Conservation (phyloP, 1,140 invertebrate species). For the Andrena cerasifolii region DNA sequence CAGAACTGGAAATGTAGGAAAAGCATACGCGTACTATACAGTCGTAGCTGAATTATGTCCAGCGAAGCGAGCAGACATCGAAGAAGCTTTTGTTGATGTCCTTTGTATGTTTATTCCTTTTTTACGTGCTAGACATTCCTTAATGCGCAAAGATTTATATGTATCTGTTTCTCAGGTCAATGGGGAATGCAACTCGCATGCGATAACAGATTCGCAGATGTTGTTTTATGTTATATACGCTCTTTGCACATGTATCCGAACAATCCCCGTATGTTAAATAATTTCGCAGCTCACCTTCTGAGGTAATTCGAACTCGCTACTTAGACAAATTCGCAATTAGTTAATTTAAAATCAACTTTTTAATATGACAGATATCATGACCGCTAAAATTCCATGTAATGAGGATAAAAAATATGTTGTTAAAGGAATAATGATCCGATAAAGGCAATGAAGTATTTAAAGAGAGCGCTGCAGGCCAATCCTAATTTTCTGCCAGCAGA, state of each 20-base stretch:
- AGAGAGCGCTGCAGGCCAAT: slow-evolving; percentile 63
- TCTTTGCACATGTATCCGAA: slow-evolving; percentile 72
- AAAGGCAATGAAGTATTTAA: slow-evolving; percentile 71
- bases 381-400: slow-evolving; percentile 51
- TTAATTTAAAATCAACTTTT: slow-evolving; percentile 33
- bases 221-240: slow-evolving; percentile 68
- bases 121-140: not conserved
- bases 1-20: slow-evolving; percentile 70
- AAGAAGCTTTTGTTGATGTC: slow-evolving; percentile 72
- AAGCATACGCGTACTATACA: slow-evolving; percentile 78
- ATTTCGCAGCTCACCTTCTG: slow-evolving; percentile 74
- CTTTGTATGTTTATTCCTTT: slow-evolving; percentile 63
- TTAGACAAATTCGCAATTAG: slow-evolving; percentile 23
- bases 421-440: slow-evolving; percentile 69
- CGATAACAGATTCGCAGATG: slow-evolving; percentile 63
- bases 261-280: slow-evolving; percentile 73
- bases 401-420: slow-evolving; percentile 51
- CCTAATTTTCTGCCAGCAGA: slow-evolving; percentile 72
- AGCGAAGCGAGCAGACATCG: slow-evolving; percentile 71
- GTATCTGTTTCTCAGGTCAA: slow-evolving; percentile 67
- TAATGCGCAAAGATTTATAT: slow-evolving; percentile 15
- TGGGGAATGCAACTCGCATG: slow-evolving; percentile 73
- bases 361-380: slow-evolving; percentile 44
- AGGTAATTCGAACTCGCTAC: slow-evolving; percentile 59
- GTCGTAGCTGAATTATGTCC: slow-evolving; percentile 74